Base-by-base conservation (phyloP, 1,140 invertebrate species). In the Tenebrio molitor region DNA sequence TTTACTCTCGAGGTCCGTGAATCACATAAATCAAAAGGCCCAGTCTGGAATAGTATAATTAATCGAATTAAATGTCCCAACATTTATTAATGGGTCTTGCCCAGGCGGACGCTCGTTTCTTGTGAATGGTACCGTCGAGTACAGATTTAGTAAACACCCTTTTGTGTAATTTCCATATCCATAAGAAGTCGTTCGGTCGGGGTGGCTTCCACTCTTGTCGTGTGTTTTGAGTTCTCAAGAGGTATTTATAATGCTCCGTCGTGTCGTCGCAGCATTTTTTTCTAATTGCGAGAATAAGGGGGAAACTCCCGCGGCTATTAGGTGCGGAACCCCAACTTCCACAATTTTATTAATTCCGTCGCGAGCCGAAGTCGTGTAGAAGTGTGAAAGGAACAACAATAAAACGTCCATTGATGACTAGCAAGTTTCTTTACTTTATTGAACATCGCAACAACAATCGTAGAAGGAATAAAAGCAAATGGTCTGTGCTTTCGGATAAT, bases 381-480 rank as follows among this genome's bases (percentile, higher is more conserved):
- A 75, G 65, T 69, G 73, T 36, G 44, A 71, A 73, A 69, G 68
- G 53, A 77, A 75, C 74, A 77, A 77, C 71, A 74, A 29, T 75
- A 75, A 77, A 74, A 67, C 46, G 50, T 58, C 69, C 72, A 74
- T 75, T 77, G 73, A 64, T 69, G 67, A 74, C 67, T 50, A 50
- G 63, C 71, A 68, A 65, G 68, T 72, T 72, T 74, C 65, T 66
- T 42, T 75, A 50, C 62, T 69, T 68, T 71, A 76, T 76, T 73
- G 74, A 73, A 73, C 73, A 70, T 68, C 58, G 73, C 65, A 66
- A 71, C 66, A 69, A 73, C 74, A 75, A 73, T 71, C 69, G 73
- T 66, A 67, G 66, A 64, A 77, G 69, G 72, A 77, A 77, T 77
- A 77, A 77, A 77, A 77, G 66, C 74, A 77, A 77, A 77, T 72